Base-by-base conservation (phyloP, 1,140 invertebrate genomes). In the Pseudobourletiella spinata region DNA sequence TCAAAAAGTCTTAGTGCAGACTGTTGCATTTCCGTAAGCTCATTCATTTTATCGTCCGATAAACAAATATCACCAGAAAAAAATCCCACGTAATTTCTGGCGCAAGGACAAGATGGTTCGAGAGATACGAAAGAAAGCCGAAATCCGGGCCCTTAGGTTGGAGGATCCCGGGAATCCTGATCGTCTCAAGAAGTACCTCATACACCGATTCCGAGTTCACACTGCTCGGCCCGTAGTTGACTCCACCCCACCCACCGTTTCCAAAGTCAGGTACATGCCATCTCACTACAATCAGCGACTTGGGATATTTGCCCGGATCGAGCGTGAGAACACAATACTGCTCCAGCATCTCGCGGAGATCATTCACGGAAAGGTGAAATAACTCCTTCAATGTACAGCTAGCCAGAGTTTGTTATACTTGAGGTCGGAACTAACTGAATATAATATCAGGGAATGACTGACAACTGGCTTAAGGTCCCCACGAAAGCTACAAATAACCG, bases 301-400 rank as follows among this genome's bases (percentile, higher is more conserved):
- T 6, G 55, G 46, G 0, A 48, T 29, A 22, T 66, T 66, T 56
- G 32, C 61, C 24, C 30, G 64, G 18, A 69, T 69, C 46, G 67
- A 69, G 26, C 28, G 64, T 25, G 67, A 69, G 46, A 69, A 69
- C 61, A 60, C 67, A 2, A 44, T 59, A 16, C 63, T 69, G 63
- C 29, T 65, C n/a, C 57, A 39, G 2, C 52, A 61, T 2, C 62
- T 69, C 28, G 61, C 67, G n/a, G n/a, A 28, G 14, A 65, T 69
- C 24, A 61, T 69, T 55, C 26, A 64, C 26, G 58, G 64, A 44
- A 16, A 43, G 28, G 66, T 65, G 50, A n/a, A n/a, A n/a, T n/a
- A n/a, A n/a, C n/a, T n/a, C n/a, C n/a, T n/a, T n/a, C n/a, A n/a
- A n/a, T n/a, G n/a, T n/a, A n/a, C n/a, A n/a, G n/a, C n/a, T n/a